phyloP scores from a whole-genome alignment of 1,140 invertebrate species.

The Cyphomyrmex costatus region DNA sequence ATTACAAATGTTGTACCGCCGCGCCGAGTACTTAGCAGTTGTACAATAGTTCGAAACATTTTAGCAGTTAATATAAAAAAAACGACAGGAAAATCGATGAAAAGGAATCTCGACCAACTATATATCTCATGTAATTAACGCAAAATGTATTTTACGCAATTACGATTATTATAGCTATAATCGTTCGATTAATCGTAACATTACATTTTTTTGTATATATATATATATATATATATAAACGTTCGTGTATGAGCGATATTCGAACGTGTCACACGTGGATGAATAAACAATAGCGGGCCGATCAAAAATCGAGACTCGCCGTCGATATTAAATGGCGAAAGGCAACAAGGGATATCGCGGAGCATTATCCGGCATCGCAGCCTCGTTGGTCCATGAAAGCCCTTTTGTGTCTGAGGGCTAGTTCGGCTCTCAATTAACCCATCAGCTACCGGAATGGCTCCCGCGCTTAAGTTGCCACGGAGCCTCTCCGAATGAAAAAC shows the following conservation, averaged over 20 bases:
- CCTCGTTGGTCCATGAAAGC: slow-evolving; percentile 78
- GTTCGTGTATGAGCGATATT: background rate
- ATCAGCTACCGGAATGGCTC: slow-evolving; percentile 85
- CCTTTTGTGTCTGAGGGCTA: slow-evolving; percentile 81
- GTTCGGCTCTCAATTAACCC: slow-evolving; percentile 85
- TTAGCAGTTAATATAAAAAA: slow-evolving; percentile 31
- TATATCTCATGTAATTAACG: background rate
- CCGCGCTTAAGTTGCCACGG: slow-evolving; percentile 81
- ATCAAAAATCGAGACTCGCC: slow-evolving; percentile 34
- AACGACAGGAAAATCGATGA: background rate
- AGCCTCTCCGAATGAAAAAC: slow-evolving; percentile 73
- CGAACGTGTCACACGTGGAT: background rate
- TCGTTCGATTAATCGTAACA: background rate
- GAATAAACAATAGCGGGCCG: slow-evolving; percentile 11
- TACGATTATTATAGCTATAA: background rate
- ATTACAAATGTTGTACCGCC: slow-evolving; percentile 40
- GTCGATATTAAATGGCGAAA: slow-evolving; percentile 43
- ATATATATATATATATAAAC: background rate
- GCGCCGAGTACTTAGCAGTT: background rate
- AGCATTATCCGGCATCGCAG: slow-evolving; percentile 78
- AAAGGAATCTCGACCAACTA: background rate
- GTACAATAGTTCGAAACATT: slow-evolving; percentile 23
- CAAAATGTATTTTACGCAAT: background rate
- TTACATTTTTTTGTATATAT: background rate
- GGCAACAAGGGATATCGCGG: slow-evolving; percentile 52